Evolutionary conservation across 2,797 vertebrate genomes (phyloP), one percentile per base, ranked within the genome.

Genomic region (Dendrocincla tyrannina): DNA sequence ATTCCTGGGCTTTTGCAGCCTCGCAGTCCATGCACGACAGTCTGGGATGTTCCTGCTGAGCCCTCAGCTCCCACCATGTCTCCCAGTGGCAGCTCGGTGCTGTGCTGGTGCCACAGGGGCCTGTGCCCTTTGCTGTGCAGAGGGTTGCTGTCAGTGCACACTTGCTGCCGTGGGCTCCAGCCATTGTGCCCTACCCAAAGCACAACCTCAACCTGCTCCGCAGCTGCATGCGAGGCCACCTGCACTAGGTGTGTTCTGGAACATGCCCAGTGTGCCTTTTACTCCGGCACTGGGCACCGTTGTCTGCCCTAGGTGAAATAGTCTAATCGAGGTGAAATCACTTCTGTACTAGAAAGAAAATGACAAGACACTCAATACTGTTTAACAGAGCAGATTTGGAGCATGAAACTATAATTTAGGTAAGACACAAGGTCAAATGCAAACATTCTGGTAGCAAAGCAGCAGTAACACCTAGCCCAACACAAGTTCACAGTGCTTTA

Each of bases 111-210:
- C 33, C 46, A 41, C 44, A 74, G 33, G 10, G 7, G 11, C 32
- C 47, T 17, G 28, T 10, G 16, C 7, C 13, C 20, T 52, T 59
- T 53, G n/a, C n/a, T 39, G 20, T 67, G 24, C 33, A 46, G 53
- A 52, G 19, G 18, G 19, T 37, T 12, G 32, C 16, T 10, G 5
- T 46, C 39, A 46, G 14, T 33, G 30, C 7, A 32, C 5, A 35
- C 5, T 67, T 2, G 0, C 46, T 67, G 12, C 28, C 0, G 3
- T 7, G 17, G 13, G 11, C 19, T 46, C 24, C 33, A 52, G 16
- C 4, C 17, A 46, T 32, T 53, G 46, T 17, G 20, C 33, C 17
- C 14, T 39, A 32, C 3, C 7, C 30, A 41, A 67, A 41, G 39
- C 11, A 52, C 17, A 32, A 11, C 18, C 46, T 52, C 20, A 41